These are phyloP conservation scores for Telenomus remus DNA, from an alignment of 1,140 invertebrate species.

Conservation along the genomic window DNA sequence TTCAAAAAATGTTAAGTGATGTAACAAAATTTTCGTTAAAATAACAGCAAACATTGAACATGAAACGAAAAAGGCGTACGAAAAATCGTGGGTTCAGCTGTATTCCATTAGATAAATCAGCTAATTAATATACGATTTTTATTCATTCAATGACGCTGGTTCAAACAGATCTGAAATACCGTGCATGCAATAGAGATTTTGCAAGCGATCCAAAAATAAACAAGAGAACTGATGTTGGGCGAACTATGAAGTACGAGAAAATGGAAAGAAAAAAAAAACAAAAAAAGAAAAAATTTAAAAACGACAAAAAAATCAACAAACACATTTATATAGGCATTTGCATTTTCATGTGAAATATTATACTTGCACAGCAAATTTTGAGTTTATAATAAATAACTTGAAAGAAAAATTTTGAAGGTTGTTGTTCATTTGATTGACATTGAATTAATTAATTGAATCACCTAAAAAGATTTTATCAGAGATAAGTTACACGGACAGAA, in stretches of 20 bases:
- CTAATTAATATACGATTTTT: conserved; percentile 55
- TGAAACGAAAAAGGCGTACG: conserved; percentile 19
- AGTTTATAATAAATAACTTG: conserved; percentile 51
- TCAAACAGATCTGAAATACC: conserved; percentile 46
- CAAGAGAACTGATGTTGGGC: too few relatives aligned
- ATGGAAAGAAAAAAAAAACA: conserved; percentile 20
- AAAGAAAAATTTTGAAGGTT: too few relatives aligned
- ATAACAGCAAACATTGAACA: too few relatives aligned
- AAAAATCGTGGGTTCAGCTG: conserved; percentile 32
- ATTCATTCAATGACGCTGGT: too few relatives aligned
- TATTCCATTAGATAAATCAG: conserved; percentile 48
- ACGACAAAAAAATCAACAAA: conserved; percentile 30
- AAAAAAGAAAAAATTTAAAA: conserved; percentile 15
- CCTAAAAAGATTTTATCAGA: too few relatives aligned
- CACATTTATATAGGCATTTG: conserved; percentile 50
- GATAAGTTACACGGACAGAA: too few relatives aligned
- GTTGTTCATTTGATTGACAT: too few relatives aligned
- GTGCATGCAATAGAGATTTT: conserved; percentile 40
- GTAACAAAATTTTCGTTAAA: too few relatives aligned
- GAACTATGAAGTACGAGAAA: conserved; percentile 16
- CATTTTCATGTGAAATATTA: conserved; percentile 52
- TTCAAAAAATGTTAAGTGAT: too few relatives aligned
- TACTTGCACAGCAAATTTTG: conserved; percentile 51
- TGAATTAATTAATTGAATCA: too few relatives aligned
- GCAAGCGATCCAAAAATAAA: conserved; percentile 26